phyloP scores from a whole-genome alignment of 2,113 vertebrate species.

The Oncorhynchus gorbuscha region DNA sequence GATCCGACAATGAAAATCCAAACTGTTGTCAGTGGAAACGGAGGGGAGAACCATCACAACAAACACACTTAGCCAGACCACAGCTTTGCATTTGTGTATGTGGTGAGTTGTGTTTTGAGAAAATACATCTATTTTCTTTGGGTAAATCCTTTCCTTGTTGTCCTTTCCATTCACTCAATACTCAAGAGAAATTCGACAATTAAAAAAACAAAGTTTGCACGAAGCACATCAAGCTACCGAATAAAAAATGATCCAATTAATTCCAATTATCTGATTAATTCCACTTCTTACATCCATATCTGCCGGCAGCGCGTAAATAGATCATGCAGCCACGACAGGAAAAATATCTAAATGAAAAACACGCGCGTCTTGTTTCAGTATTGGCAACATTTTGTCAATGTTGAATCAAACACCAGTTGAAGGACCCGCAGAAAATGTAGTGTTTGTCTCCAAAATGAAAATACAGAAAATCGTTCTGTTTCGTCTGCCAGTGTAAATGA shows the following conservation, averaged over 20 bases:
- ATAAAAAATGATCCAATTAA: constrained; percentile 31
- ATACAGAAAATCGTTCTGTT: not conserved
- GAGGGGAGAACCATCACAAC: constrained; percentile 82
- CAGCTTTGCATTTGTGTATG: constrained; percentile 45
- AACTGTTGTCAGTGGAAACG: constrained; percentile 73
- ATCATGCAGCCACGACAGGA: constrained; percentile 10
- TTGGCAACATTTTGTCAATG: not conserved
- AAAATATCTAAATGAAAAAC: constrained; percentile 11
- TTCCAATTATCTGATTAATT: constrained; percentile 45
- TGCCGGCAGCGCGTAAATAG: constrained; percentile 20
- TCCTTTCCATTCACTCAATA: constrained; percentile 57
- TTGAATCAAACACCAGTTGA: constrained; percentile 62
- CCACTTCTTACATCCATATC: constrained; percentile 41
- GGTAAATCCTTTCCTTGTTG: constrained; percentile 4
- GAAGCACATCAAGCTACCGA: constrained; percentile 33
- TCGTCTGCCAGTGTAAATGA: not conserved
- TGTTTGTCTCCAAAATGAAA: not conserved
- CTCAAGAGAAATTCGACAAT: constrained; percentile 21
- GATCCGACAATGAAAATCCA: constrained; percentile 82
- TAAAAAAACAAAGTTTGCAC: constrained; percentile 37
- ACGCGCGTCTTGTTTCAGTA: not conserved
- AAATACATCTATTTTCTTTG: constrained; percentile 5
- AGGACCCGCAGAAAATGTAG: constrained; percentile 9
- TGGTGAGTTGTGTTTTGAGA: constrained; percentile 26
- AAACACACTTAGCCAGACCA: constrained; percentile 55